These are phyloP conservation scores for Gymnocheta viridis DNA, from an alignment of 2,888 invertebrate species.

Conservation along the genomic window DNA sequence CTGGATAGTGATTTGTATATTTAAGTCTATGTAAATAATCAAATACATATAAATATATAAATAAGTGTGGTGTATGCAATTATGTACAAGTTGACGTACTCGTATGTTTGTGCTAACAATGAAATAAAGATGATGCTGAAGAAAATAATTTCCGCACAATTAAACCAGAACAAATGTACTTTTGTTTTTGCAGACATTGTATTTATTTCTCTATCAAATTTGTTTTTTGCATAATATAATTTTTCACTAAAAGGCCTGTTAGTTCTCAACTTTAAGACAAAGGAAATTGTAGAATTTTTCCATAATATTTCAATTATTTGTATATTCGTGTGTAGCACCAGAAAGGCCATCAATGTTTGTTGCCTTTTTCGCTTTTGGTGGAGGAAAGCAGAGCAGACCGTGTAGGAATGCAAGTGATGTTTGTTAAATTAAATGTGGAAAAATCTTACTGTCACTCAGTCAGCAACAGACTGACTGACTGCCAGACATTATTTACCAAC, in stretches of 20 bases:
- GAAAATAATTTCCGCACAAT: conserved; percentile 65
- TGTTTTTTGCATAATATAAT: not conserved
- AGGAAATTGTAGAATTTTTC: conserved; percentile 34
- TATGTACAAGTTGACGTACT: not conserved
- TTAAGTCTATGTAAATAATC: not conserved
- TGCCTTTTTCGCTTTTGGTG: not conserved
- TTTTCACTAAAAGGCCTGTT: not conserved
- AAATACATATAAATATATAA: not conserved
- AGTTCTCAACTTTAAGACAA: not conserved
- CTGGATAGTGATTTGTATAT: not conserved
- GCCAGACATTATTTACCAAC: conserved; percentile 31
- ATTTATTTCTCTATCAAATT: not conserved
- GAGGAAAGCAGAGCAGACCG: not conserved
- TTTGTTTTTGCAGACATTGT: not conserved
- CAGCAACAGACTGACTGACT: too few species aligned
- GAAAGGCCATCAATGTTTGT: not conserved
- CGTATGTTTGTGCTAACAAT: not conserved
- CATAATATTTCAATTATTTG: conserved; percentile 54
- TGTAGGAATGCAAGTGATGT: not conserved
- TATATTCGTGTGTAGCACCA: not conserved
- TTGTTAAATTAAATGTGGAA: conserved; percentile 46
- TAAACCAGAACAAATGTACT: conserved; percentile 51
- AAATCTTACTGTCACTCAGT: not conserved
- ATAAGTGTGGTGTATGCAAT: not conserved
- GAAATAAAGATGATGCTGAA: conserved; percentile 20